These are phyloP conservation scores for Oreochromis mossambicus DNA, from an alignment of 2,797 vertebrate species.

Conservation along the genomic window DNA sequence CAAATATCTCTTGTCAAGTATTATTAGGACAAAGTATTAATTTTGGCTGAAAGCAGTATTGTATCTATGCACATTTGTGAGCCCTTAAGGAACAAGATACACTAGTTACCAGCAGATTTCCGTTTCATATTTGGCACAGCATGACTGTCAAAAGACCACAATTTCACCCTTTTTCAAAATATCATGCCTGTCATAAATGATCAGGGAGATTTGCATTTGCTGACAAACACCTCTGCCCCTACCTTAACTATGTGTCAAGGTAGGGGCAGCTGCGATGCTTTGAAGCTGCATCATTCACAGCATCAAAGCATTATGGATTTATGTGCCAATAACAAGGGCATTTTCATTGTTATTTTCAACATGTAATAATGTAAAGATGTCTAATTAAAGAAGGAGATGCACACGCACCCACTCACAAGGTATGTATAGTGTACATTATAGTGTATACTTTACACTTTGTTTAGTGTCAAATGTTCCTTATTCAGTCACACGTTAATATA, in stretches of 20 bases:
- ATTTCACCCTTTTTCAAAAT: conserved; percentile 61
- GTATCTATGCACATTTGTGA: conserved; percentile 36
- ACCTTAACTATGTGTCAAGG: conserved; percentile 22
- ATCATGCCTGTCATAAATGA: conserved; percentile 58
- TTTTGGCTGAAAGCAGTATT: conserved; percentile 37
- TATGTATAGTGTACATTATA: neutral
- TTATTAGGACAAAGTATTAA: conserved; percentile 54
- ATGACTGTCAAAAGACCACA: conserved; percentile 39
- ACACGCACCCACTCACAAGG: neutral
- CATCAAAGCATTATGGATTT: conserved; percentile 3
- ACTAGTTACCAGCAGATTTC: conserved; percentile 15
- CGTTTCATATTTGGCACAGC: conserved; percentile 39
- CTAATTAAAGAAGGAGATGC: neutral
- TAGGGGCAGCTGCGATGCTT: neutral
- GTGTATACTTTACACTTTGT: neutral
- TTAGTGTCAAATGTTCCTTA: neutral
- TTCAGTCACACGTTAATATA: neutral
- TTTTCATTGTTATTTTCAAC: conserved; percentile 19
- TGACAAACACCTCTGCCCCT: conserved; percentile 43
- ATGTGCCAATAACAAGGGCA: neutral
- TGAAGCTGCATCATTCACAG: neutral
- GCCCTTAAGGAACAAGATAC: conserved; percentile 27
- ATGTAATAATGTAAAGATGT: neutral
- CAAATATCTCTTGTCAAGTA: conserved; percentile 57
- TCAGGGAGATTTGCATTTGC: conserved; percentile 51